Base-by-base conservation (phyloP, 1,140 invertebrate species). In the Mya arenaria region DNA sequence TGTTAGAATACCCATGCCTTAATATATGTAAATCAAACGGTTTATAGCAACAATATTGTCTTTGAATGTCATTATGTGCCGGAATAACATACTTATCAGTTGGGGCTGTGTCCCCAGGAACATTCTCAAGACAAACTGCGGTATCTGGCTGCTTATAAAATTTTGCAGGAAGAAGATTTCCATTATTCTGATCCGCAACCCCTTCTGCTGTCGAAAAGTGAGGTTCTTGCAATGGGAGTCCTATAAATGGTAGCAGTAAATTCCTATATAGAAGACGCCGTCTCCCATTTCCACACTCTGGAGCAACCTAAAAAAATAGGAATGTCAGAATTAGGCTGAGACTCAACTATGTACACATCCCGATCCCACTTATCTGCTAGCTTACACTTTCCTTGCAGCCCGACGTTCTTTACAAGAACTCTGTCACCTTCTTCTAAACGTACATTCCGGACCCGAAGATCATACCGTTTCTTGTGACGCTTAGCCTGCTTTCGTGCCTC, bases 291-390 rank as follows among this genome's bases (percentile, higher is more conserved):
- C 28, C 56, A 25, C 39, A 4, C n/a, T 72, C 37, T 17, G 17
- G 25, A 6, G 28, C 32, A n/a, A 66, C 55, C 3, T 28, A 25
- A 44, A 65, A n/a, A n/a, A n/a, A n/a, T n/a, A n/a, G n/a, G n/a
- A n/a, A n/a, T n/a, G n/a, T n/a, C 56, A 19, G 13, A 19, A 36
- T 78, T 82, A 8, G 84, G 79, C 36, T 78, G 63, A n/a, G 32
- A 39, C 32, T 1, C 4, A 15, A 85, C 74, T 23, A 69, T 41
- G 69, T 85, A 85, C 4, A 71, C 62, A 23, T 72, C 44, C 15
- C 62, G 25, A 17, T 81, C 62, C 82, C 75, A 84, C 39, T 48
- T 73, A 63, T 85, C 81, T 8, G 74, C 69, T 0, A 83, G 37
- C 25, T 63, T 63, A 4, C 36, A 3, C 19, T 63, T 63, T 8